These are phyloP conservation scores for Noctilio leporinus DNA, from an alignment of 2,113 vertebrate genomes.

Conservation along the genomic window DNA sequence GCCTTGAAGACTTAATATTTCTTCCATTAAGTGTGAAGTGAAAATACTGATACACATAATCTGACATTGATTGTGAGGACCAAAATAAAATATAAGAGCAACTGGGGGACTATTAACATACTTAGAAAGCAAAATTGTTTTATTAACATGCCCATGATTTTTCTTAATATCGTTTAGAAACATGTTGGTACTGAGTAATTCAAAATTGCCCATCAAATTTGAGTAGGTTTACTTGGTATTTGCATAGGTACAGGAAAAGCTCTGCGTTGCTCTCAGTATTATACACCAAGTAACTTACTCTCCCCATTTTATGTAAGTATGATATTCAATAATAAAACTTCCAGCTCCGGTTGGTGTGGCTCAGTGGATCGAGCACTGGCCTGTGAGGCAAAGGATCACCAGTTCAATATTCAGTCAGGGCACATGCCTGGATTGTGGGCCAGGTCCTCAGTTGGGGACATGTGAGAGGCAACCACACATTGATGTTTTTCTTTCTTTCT, in stretches of 20 bases:
- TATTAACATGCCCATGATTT: neutral
- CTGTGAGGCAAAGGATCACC: too few relatives aligned
- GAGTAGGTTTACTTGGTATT: neutral
- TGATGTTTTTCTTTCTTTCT: too few relatives aligned
- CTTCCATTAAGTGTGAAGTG: neutral
- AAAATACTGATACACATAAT: neutral
- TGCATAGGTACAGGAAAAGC: too few relatives aligned
- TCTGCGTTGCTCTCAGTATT: neutral
- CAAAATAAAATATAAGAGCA: neutral
- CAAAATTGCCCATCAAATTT: neutral
- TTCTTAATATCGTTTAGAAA: neutral
- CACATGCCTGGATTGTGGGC: too few relatives aligned
- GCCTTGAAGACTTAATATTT: neutral
- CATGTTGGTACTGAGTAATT: neutral
- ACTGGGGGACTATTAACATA: neutral
- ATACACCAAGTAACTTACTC: neutral
- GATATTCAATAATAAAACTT: neutral
- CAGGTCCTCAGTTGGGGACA: too few relatives aligned
- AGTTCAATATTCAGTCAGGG: too few relatives aligned
- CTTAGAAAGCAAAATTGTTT: neutral
- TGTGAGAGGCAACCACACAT: too few relatives aligned
- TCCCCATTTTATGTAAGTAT: neutral
- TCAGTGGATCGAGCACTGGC: too few relatives aligned
- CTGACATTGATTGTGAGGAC: neutral
- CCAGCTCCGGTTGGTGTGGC: too few relatives aligned